Evolutionary conservation across 2,797 vertebrate genomes (phyloP).

Genomic region (Syndactyla subalaris): DNA sequence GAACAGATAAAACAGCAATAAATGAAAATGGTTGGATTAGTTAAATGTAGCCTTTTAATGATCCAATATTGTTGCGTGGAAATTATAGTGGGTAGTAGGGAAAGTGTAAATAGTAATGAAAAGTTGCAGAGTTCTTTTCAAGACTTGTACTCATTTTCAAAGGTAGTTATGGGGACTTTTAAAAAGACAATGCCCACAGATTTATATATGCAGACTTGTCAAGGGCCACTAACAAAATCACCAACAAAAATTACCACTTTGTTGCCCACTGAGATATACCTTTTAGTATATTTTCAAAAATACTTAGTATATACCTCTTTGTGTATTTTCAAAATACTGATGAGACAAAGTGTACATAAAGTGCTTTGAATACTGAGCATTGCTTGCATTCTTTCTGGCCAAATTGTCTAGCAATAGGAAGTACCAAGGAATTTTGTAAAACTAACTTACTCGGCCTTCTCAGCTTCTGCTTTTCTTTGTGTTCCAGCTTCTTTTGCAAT

Average conservation of each 20-base stretch:
- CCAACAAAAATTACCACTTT: neutral
- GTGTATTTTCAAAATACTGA: neutral
- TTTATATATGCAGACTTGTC: neutral
- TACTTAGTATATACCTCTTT: neutral
- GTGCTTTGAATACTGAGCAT: neutral
- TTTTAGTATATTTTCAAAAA: neutral
- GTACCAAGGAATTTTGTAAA: neutral
- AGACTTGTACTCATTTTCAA: neutral
- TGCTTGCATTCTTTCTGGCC: neutral
- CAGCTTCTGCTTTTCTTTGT: slow-evolving; percentile 87
- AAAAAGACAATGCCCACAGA: neutral
- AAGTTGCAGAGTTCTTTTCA: neutral
- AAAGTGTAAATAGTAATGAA: neutral
- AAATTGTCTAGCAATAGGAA: neutral
- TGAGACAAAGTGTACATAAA: neutral
- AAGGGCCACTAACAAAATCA: neutral
- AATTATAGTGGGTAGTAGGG: neutral
- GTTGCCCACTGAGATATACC: neutral
- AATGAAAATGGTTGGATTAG: neutral
- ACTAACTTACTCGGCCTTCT: slow-evolving; percentile 95
- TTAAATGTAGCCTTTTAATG: neutral
- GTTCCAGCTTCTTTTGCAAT: slow-evolving; percentile 78
- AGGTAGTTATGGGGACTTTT: neutral
- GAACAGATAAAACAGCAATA: neutral
- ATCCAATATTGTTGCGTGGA: neutral